These are phyloP conservation scores for Mormoops blainvillei DNA, from an alignment of 2,113 vertebrate genomes.

Conservation along the genomic window DNA sequence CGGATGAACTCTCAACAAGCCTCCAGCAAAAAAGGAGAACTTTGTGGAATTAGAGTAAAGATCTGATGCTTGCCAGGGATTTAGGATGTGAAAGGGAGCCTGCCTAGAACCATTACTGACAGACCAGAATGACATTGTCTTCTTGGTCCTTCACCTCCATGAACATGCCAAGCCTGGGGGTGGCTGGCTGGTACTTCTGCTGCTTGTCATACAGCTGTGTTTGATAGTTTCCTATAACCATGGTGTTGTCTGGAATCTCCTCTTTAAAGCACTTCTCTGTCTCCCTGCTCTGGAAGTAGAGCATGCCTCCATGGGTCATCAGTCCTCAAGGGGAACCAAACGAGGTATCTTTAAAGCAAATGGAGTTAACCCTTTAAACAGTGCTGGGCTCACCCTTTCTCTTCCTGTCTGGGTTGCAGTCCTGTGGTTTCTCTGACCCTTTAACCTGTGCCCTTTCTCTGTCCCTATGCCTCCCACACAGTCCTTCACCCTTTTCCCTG, in stretches of 20 bases:
- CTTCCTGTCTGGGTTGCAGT: neutral
- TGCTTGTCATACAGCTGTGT: neutral
- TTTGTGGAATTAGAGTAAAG: conserved; percentile 94
- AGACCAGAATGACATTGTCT: conserved; percentile 86
- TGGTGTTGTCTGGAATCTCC: neutral
- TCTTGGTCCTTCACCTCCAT: neutral
- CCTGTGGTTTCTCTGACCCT: neutral
- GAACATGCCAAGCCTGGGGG: neutral
- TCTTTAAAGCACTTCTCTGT: neutral
- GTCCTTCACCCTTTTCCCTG: neutral
- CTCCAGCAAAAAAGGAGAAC: conserved; percentile 91
- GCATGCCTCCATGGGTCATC: neutral
- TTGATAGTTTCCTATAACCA: neutral
- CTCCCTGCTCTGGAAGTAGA: neutral
- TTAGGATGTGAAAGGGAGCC: conserved; percentile 91
- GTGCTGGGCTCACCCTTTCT: neutral
- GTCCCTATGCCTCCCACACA: neutral
- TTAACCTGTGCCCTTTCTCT: neutral
- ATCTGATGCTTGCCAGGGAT: conserved; percentile 93
- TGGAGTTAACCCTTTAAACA: neutral
- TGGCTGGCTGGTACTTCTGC: neutral
- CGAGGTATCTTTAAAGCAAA: neutral
- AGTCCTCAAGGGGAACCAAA: neutral
- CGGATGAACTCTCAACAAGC: conserved; percentile 92
- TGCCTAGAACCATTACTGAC: conserved; percentile 90